Conservation (phyloP, 2,888 invertebrate genomes). For the Lepidocyrtinus sp. region DNA sequence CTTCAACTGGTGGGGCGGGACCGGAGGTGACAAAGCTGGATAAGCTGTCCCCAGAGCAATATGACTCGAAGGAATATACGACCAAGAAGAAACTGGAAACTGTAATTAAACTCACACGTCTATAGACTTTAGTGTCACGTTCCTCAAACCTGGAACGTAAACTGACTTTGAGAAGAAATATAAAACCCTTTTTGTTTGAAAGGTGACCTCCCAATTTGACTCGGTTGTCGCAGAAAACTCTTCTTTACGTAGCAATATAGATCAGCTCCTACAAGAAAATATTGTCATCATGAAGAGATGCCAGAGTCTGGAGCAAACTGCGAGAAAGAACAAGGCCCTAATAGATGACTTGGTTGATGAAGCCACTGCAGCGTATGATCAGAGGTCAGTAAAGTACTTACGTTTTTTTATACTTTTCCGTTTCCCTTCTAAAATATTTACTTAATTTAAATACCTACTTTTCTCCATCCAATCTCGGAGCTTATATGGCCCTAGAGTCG, state of each 20-base stretch:
- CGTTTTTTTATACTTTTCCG: too few species aligned
- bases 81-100: slow-evolving; percentile 68
- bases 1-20: background rate
- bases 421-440: too few species aligned
- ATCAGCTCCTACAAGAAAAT: slow-evolving; percentile 65
- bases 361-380: slow-evolving; percentile 68
- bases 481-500: too few species aligned
- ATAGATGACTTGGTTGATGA: slow-evolving; percentile 68
- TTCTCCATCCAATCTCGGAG: too few species aligned
- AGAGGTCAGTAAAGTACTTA: slow-evolving; percentile 62
- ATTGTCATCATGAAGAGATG: slow-evolving; percentile 64
- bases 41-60: slow-evolving; percentile 70
- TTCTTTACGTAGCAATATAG: slow-evolving; percentile 57
- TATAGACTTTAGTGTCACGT: background rate
- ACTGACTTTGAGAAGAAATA: too few species aligned
- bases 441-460: too few species aligned
- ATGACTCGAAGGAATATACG: slow-evolving; percentile 63
- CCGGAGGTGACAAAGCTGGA: slow-evolving; percentile 74
- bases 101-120: slow-evolving; percentile 37
- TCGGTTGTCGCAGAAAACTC: slow-evolving; percentile 66
- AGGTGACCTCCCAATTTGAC: slow-evolving; percentile 69
- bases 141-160: background rate
- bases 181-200: background rate
- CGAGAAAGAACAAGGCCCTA: slow-evolving; percentile 56
- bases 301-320: slow-evolving; percentile 49